Evolutionary conservation across 1,140 invertebrate species (phyloP).

Genomic region (Chlorops oryzae): DNA sequence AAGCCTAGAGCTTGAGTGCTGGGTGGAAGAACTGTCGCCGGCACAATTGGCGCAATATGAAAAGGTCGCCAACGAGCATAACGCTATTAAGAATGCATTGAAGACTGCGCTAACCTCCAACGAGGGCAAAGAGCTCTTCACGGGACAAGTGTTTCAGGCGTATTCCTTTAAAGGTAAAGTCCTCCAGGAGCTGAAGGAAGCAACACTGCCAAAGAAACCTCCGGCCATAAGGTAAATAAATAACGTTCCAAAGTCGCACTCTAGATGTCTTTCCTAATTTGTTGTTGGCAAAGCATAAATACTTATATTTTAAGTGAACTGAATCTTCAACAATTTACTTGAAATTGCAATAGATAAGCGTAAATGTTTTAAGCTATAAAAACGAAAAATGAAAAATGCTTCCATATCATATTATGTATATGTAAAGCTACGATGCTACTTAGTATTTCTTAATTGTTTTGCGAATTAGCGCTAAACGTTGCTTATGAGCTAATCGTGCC

Average conservation of each 20-base stretch:
- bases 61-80: constrained; percentile 55
- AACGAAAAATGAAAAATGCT: no score
- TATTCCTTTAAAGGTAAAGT: constrained; percentile 48
- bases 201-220: constrained; percentile 53
- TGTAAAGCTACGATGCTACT: no score
- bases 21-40: constrained; percentile 61
- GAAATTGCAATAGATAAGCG: not conserved
- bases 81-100: constrained; percentile 54
- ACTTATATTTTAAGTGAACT: no score
- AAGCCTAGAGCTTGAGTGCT: constrained; percentile 58
- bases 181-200: constrained; percentile 40
- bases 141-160: constrained; percentile 55
- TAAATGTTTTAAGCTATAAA: no score
- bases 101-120: constrained; percentile 54
- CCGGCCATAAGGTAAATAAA: constrained; percentile 4
- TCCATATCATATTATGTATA: no score
- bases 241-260: not conserved
- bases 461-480: no score
- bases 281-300: no score
- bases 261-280: no score
- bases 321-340: not conserved
- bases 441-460: no score
- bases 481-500: no score
- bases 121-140: constrained; percentile 56
- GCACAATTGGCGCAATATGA: constrained; percentile 53